Evolutionary conservation across 2,888 invertebrate species (phyloP).

Genomic region (Polyploca ridens): DNA sequence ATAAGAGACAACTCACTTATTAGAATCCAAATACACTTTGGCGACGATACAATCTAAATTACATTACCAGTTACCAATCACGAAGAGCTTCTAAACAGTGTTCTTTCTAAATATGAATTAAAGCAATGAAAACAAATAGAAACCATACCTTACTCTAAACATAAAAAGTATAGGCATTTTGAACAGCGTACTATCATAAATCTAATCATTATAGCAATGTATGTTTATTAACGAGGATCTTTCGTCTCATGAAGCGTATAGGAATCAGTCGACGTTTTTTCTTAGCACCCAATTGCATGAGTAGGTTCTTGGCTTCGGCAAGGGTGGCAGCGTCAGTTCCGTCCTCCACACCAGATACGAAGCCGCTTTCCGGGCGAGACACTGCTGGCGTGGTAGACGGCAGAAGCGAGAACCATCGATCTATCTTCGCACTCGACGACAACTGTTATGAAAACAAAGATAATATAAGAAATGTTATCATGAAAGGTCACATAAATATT

Average conservation of each 20-base stretch:
- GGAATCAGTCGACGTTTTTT: constrained; percentile 89
- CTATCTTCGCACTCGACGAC: constrained; percentile 91
- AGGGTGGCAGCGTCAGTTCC: constrained; percentile 84
- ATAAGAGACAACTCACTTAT: background rate
- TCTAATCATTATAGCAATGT: constrained; percentile 60
- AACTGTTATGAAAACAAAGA: constrained; percentile 76
- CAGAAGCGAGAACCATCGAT: constrained; percentile 91
- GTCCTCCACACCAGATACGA: constrained; percentile 87
- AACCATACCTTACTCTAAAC: background rate
- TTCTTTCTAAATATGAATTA: no score
- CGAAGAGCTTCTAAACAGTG: no score
- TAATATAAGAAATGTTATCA: background rate
- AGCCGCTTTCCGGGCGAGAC: constrained; percentile 91
- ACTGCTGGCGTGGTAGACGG: constrained; percentile 83
- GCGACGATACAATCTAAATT: no score
- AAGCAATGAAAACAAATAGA: no score
- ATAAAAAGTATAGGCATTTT: constrained; percentile 22
- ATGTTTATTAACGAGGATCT: constrained; percentile 85
- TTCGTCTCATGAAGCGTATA: constrained; percentile 88
- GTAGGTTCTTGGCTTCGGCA: constrained; percentile 87
- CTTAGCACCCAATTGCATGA: constrained; percentile 88
- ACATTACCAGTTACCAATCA: no score
- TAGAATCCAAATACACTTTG: background rate
- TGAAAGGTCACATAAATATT: no score
- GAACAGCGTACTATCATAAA: constrained; percentile 40